Evolutionary conservation across 2,888 invertebrate genomes (phyloP).

Genomic region (Drosophila barbarae): DNA sequence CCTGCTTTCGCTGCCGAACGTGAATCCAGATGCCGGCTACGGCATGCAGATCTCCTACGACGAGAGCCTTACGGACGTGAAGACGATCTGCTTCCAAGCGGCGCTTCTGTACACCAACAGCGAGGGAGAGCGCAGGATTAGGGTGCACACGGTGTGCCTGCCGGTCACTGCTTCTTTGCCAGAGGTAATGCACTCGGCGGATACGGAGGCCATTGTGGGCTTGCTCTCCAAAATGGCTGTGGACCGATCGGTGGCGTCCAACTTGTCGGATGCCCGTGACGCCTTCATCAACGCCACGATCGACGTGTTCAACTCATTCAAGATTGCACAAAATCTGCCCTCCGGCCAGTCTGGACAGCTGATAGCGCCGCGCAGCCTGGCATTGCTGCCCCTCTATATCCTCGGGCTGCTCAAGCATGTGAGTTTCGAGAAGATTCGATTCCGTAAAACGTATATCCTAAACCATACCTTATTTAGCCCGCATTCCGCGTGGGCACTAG

Average conservation of each 20-base stretch:
- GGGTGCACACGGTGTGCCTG: constrained; percentile 97
- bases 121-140: constrained; percentile 96
- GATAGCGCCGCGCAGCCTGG: constrained; percentile 87
- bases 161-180: constrained; percentile 91
- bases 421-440: constrained; percentile 74
- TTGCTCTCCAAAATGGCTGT: constrained; percentile 98
- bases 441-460: rapidly evolving
- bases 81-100: constrained; percentile 97
- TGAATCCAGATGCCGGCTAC: constrained; percentile 98
- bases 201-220: constrained; percentile 95
- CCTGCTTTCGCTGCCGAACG: constrained; percentile 95
- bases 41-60: constrained; percentile 97
- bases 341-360: constrained; percentile 83
- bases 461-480: constrained; percentile 81
- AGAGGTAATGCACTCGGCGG: constrained; percentile 93
- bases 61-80: constrained; percentile 91
- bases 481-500: constrained; percentile 94
- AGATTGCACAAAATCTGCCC: constrained; percentile 84
- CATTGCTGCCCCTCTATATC: constrained; percentile 92
- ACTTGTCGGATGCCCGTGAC: constrained; percentile 95
- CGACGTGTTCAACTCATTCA: constrained; percentile 90
- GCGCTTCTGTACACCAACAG: constrained; percentile 97
- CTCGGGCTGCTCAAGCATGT: constrained; percentile 93
- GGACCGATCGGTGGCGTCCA: constrained; percentile 92
- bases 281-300: constrained; percentile 97